Conservation (phyloP, 53 echinoderm and acorn worm genomes). For the Echinometra lucunter region DNA sequence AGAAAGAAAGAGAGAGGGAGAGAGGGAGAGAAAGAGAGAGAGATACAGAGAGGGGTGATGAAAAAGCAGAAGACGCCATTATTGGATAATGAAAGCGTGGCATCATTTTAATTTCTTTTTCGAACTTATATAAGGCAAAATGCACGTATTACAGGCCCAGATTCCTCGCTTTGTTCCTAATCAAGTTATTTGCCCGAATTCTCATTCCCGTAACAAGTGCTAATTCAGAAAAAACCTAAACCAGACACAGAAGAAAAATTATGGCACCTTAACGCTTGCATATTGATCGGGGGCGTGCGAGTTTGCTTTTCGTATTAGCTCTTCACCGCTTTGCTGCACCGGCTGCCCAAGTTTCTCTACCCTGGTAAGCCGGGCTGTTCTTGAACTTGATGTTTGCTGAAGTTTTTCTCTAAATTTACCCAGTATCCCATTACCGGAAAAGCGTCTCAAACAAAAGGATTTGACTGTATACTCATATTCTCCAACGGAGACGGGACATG, state of each 20-base stretch:
- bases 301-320: constrained; percentile 8
- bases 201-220: constrained; percentile 22
- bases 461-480: background rate
- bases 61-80: background rate
- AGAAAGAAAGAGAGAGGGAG: background rate
- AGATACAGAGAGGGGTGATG: background rate
- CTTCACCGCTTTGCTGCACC: background rate
- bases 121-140: background rate
- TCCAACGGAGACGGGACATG: background rate
- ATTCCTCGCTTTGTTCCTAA: background rate
- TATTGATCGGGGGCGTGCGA: constrained; percentile 14
- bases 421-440: background rate
- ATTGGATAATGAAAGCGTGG: background rate
- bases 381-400: background rate
- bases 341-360: background rate
- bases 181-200: background rate
- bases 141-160: background rate
- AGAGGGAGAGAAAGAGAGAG: background rate
- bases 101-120: background rate
- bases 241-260: background rate
- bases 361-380: background rate
- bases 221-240: background rate
- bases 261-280: constrained; percentile 2
- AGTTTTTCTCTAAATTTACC: constrained; percentile 4
- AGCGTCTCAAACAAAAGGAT: constrained; percentile 18